phyloP scores from a whole-genome alignment of 2,113 vertebrate species.

The Passer montanus region DNA sequence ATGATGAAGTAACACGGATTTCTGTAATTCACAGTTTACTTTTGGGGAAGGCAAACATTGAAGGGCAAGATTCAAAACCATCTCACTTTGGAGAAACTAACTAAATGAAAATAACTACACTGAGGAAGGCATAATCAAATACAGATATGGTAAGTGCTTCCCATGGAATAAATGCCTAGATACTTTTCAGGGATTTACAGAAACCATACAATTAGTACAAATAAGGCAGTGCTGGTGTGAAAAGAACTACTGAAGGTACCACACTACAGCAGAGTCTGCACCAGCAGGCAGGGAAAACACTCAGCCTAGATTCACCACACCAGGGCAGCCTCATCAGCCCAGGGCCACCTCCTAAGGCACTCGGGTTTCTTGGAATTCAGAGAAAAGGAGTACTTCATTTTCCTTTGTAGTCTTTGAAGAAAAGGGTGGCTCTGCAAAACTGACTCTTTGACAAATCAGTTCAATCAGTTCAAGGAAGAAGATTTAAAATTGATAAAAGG shows the following conservation, averaged over 20 bases:
- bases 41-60: neutral
- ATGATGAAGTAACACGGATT: neutral
- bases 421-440: neutral
- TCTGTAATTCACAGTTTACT: neutral
- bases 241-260: neutral
- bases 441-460: neutral
- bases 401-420: neutral
- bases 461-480: neutral
- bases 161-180: neutral
- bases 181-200: neutral
- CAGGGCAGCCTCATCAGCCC: neutral
- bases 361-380: neutral
- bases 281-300: neutral
- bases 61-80: neutral
- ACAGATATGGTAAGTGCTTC: neutral
- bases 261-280: neutral
- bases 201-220: neutral
- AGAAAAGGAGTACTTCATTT: neutral
- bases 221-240: neutral
- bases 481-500: neutral
- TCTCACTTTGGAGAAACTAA: neutral
- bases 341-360: fast-evolving
- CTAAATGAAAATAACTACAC: neutral
- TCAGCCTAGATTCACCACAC: neutral
- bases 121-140: neutral